Base-by-base conservation (phyloP, 1,140 invertebrate genomes). In the Elysia chlorotica region DNA sequence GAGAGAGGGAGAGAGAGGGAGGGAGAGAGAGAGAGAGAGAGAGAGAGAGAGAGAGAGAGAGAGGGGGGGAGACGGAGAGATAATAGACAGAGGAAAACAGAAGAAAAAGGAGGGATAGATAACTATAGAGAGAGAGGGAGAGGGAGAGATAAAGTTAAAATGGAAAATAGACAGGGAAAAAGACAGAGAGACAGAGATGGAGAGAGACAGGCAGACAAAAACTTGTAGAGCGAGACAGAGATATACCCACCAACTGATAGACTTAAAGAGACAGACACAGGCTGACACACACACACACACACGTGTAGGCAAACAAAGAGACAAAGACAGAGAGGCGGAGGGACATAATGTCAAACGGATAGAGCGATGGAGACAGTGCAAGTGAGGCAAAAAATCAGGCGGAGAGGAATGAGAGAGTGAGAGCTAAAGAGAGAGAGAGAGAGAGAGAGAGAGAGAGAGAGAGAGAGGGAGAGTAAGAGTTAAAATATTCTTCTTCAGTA, bases 371-470 rank as follows among this genome's bases (percentile, higher is more conserved):
- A 59, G 56, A 25, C 6, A 59, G 56, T 17, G 56, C 10, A 25
- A 59, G 56, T 17, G 56, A 59, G 56, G n/a, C n/a, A n/a, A n/a
- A n/a, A n/a, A n/a, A n/a, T n/a, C n/a, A n/a, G n/a, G n/a, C n/a
- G n/a, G n/a, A n/a, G n/a, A n/a, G n/a, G n/a, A n/a, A n/a, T n/a
- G n/a, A 59, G 25, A 59, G 56, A 17, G 56, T 17, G 56, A 59
- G 56, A 59, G 56, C 10, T 10, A 59, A 30, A 59, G 56, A 17
- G 56, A 59, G 56, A 48, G 41, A 48, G 56, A 59, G 56, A 59
- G 25, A 59, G 56, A 59, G 56, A 59, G 56, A 59, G 56, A 59
- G 56, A 30, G 56, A 59, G 56, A 59, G 56, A 59, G 56, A 59
- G 56, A 59, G 56, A 59, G 56, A 59, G 56, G 25, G 56, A 17